Percentiles rank a stretch among this genome's conserved stretches.
These are phyloP conservation scores for Acarapis woodi DNA, from an alignment of 1,140 invertebrate genomes.

Conservation along the genomic window DNA sequence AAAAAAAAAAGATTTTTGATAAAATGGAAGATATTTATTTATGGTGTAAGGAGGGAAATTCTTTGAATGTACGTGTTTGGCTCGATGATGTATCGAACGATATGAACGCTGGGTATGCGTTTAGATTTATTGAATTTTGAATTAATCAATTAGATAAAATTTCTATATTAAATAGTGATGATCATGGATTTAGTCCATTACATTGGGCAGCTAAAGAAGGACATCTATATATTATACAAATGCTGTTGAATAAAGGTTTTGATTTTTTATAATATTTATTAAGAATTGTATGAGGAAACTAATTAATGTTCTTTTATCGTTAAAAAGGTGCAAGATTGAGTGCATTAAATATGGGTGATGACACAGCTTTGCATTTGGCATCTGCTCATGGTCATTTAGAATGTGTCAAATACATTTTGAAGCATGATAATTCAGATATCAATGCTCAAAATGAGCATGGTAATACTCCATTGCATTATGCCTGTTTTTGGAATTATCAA, in stretches of 20 bases:
- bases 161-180: too few species aligned
- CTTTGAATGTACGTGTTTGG: slow-evolving; percentile 92
- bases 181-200: slow-evolving; percentile 91
- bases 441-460: slow-evolving; percentile 98
- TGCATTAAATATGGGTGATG: slow-evolving; percentile 93
- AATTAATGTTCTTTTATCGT: too few species aligned
- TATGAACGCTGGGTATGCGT: slow-evolving; percentile 79
- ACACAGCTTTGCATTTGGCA: slow-evolving; percentile 85
- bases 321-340: slow-evolving; percentile 92
- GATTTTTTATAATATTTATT: too few species aligned
- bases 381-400: slow-evolving; percentile 81
- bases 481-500: slow-evolving; percentile 90
- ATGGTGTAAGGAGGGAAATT: slow-evolving; percentile 93
- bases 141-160: too few species aligned
- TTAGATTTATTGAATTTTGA: too few species aligned
- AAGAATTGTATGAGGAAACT: too few species aligned
- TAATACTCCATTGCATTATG: slow-evolving; percentile 91
- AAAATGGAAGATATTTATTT: slow-evolving; percentile 99
- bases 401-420: slow-evolving; percentile 52
- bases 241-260: slow-evolving; percentile 57
- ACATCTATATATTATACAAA: slow-evolving; percentile 71
- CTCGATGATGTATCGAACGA: slow-evolving; percentile 97
- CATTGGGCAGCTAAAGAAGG: slow-evolving; percentile 97
- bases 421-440: slow-evolving; percentile 75
- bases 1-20: too few species aligned